phyloP scores from a whole-genome alignment of 2,113 vertebrate genomes.

The Penelope pileata region DNA sequence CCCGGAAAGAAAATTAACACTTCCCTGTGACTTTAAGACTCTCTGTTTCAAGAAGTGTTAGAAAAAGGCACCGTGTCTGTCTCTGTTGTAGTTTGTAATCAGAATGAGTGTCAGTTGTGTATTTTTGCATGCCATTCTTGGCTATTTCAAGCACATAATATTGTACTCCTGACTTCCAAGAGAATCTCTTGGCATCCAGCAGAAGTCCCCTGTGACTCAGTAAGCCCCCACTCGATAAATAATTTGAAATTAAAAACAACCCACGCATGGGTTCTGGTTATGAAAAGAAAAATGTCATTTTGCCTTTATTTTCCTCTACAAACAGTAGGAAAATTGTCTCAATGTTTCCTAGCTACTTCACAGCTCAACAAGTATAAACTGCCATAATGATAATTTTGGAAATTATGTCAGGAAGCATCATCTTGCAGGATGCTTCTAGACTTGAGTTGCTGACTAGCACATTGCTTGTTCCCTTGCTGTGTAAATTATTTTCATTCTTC shows the following conservation, averaged over 20 bases:
- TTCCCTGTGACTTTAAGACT: background rate
- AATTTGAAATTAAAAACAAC: conserved; percentile 21
- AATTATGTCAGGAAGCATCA: background rate
- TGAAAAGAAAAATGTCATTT: background rate
- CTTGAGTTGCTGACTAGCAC: background rate
- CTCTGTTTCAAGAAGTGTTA: background rate
- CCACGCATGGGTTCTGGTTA: background rate
- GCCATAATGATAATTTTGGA: background rate
- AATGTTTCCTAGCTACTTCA: background rate
- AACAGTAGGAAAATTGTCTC: background rate
- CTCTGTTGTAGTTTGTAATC: background rate
- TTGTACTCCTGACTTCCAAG: conserved; percentile 5
- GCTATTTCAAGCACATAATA: background rate
- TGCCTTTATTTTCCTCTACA: conserved; percentile 24
- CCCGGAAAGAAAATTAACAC: background rate
- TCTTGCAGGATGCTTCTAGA: background rate
- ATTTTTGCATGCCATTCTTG: conserved; percentile 30
- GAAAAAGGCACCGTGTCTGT: background rate
- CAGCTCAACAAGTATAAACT: background rate
- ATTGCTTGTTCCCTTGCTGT: background rate
- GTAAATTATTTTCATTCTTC: background rate
- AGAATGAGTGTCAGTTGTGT: background rate
- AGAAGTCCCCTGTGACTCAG: conserved; percentile 6
- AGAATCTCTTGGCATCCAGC: conserved; percentile 6
- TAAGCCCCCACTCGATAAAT: conserved; percentile 27